Base-by-base conservation (phyloP, 92 coral and sea anemone genomes). In the Hydrozoanthus gracilis region DNA sequence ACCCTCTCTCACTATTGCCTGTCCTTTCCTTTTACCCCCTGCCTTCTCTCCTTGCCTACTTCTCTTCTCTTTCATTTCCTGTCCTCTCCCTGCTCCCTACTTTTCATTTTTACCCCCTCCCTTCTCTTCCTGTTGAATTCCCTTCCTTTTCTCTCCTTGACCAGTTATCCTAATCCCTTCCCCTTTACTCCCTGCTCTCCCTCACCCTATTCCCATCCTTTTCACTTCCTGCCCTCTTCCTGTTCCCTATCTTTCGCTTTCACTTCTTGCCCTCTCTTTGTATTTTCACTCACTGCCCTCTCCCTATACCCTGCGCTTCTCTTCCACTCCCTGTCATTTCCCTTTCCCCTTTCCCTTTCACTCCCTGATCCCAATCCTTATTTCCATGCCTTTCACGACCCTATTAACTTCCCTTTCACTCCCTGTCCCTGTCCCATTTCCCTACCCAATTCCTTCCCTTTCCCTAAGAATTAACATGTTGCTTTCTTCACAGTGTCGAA, bases 401-500 rank as follows among this genome's bases (percentile, higher is more conserved):
- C 67, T 11, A 5, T 18, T 18, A 1, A 5, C 17, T 4, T n/a
- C 20, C 27, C 17, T 62, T 62, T 14, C 1, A 14, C 12, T 60
- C 66, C 13, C n/a, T 20, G 17, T 11, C 3, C 15, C 68, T 11
- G 2, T 62, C 68, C 4, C 15, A 11, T 62, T 5, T n/a, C 17
- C 17, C 17, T 62, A 16, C 6, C 7, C 15, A 14, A 3, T 17
- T 60, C n/a, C 15, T 11, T 11, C n/a, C n/a, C 66, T 60, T 14
- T 60, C n/a, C 66, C 66, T 7, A 11, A 7, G 6, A 3, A 60
- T 4, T 11, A 0, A 0, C 12, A 11, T 17, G 8, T 52, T 77
- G 49, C 7, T 79, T 47, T 44, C 74, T 80, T 27, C 27, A 66
- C 85, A 80, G 85, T 14, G 85, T 80, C 35, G 73, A 80, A 16